Percentiles rank a stretch among this genome's conserved stretches.
These are phyloP conservation scores for Butorides virescens DNA, from an alignment of 2,113 vertebrate genomes.

Conservation along the genomic window DNA sequence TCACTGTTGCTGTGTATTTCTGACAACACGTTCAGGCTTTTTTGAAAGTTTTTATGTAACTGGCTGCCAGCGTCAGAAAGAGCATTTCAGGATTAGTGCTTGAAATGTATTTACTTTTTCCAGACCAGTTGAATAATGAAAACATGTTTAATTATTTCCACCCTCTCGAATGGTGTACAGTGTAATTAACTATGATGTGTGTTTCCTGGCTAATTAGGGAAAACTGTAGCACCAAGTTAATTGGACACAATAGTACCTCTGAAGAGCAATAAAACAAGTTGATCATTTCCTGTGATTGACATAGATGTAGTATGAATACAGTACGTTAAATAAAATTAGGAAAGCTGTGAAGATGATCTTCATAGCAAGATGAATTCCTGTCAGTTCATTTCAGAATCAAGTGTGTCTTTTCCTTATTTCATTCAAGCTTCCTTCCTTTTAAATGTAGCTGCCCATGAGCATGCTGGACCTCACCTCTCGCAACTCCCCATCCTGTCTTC, in stretches of 20 bases:
- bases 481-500: accelerated
- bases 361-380: not conserved
- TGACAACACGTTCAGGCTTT: not conserved
- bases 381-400: not conserved
- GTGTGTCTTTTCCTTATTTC: not conserved
- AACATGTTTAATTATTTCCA: slow-evolving; percentile 74
- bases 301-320: not conserved
- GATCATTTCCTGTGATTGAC: slow-evolving; percentile 15
- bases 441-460: not conserved
- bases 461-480: not conserved
- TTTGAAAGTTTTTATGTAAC: slow-evolving; percentile 36
- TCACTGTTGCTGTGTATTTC: not conserved
- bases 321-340: not conserved
- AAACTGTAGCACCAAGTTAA: slow-evolving; percentile 63
- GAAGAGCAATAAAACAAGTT: slow-evolving; percentile 54
- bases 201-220: slow-evolving; percentile 67
- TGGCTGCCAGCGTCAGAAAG: slow-evolving; percentile 34
- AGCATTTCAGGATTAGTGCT: slow-evolving; percentile 38
- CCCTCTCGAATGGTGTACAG: not conserved
- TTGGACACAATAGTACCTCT: slow-evolving; percentile 59
- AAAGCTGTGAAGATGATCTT: not conserved
- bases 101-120: slow-evolving; percentile 55
- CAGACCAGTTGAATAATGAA: slow-evolving; percentile 62
- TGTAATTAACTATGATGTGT: slow-evolving; percentile 66
- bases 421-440: not conserved